Base-by-base conservation (phyloP, 2,797 vertebrate species). In the Anguilla megastoma region DNA sequence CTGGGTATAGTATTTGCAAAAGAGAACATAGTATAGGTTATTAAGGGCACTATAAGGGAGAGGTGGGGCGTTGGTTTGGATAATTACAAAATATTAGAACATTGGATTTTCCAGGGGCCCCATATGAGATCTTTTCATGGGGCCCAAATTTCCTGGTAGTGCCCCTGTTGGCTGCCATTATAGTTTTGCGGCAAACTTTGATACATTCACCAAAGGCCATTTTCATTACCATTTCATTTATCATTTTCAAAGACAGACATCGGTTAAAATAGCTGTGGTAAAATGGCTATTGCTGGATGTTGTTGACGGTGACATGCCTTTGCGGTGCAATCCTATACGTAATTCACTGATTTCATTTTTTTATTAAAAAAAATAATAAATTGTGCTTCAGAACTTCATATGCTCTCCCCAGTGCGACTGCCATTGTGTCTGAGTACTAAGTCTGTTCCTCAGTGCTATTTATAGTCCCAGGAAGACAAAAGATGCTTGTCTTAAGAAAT, bases 401-500 rank as follows among this genome's bases (percentile, higher is more conserved):
- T 41, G 33, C 71, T 36, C 79, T 82, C 2, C 45, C 41, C 41
- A 50, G 45, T 82, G 21, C 1, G 41, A 48, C 45, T 50, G 33
- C 2, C 33, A 14, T 41, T 76, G 2, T 79, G 74, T 79, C 30
- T 8, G 14, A 21, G 74, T 33, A 45, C 18, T 33, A 36, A 16
- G 33, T 36, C 27, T 76, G 30, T 76, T 33, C 33, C 30, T 45
- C 36, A 41, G 14, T 18, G 74, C 7, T 24, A 82, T 50, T 50
- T 82, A 48, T 50, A 8, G 79, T 48, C 21, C 7, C 45, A 6
- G 21, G 24, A 82, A n/a, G 21, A 6, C 9, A n/a, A 45, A 45
- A 48, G 10, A 50, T 4, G 41, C 79, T 82, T 82, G 79, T 82
- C 79, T 48, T 82, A 50, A 82, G 21, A 82, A 50, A 82, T 50